These are phyloP conservation scores for Xerus inauris DNA, from an alignment of 2,113 vertebrate species.

Conservation along the genomic window DNA sequence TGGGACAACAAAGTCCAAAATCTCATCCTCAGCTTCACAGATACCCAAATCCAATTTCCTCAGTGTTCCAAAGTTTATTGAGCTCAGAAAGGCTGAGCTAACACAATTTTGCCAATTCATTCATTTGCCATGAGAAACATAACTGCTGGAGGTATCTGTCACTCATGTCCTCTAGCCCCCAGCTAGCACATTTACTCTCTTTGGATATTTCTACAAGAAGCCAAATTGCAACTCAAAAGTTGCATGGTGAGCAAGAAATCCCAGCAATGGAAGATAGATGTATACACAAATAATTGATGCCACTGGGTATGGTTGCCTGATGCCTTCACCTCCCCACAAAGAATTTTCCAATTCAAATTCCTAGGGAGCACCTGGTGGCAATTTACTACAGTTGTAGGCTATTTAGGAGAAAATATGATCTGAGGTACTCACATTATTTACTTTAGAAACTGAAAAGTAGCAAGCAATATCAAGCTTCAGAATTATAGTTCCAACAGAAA, in stretches of 20 bases:
- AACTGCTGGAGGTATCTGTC: background rate
- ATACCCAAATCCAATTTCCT: background rate
- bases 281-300: background rate
- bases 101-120: conserved; percentile 45
- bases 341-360: background rate
- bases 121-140: conserved; percentile 47
- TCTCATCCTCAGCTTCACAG: background rate
- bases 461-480: background rate
- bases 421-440: background rate
- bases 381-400: background rate
- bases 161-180: background rate
- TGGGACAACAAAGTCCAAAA: background rate
- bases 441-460: background rate
- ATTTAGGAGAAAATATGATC: background rate
- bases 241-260: background rate
- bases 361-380: background rate
- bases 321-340: background rate
- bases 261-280: background rate
- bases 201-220: conserved; percentile 20
- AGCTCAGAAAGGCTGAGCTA: conserved; percentile 49
- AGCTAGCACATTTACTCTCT: background rate
- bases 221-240: background rate
- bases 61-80: background rate
- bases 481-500: conserved; percentile 19
- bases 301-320: background rate